Evolutionary conservation across 2,888 invertebrate genomes (phyloP).

Genomic region (Panzeria rudis): DNA sequence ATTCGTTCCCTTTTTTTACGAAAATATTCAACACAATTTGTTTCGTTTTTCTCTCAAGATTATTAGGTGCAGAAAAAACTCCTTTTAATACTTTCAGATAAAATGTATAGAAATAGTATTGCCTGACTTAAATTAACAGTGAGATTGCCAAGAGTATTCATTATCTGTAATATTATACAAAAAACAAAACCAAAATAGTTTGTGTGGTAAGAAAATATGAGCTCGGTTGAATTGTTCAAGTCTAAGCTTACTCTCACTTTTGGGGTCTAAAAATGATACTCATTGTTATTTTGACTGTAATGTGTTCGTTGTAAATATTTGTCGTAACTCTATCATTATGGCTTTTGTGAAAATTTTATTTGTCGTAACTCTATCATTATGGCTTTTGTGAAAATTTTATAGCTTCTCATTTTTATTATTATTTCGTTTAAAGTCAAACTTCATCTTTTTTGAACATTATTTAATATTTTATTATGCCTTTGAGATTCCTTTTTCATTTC

Average conservation of each 20-base stretch:
- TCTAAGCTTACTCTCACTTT: constrained; percentile 59
- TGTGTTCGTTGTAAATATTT: constrained; percentile 71
- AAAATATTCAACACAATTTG: neutral
- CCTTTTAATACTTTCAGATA: neutral
- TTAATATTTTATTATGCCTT: constrained; percentile 68
- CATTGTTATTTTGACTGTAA: constrained; percentile 19
- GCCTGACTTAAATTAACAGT: constrained; percentile 52
- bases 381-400: constrained; percentile 79
- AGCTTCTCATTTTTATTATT: constrained; percentile 75
- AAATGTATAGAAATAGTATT: constrained; percentile 34
- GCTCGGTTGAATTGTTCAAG: neutral
- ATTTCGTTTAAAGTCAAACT: constrained; percentile 64
- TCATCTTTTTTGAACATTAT: constrained; percentile 62
- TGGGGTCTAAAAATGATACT: constrained; percentile 46
- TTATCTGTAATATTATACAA: constrained; percentile 58
- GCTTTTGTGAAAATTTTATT: constrained; percentile 79
- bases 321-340: constrained; percentile 73
- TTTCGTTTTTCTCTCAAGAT: neutral
- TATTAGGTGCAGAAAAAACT: constrained; percentile 8
- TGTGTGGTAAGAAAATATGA: constrained; percentile 8
- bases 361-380: constrained; percentile 74
- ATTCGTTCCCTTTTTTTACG: neutral
- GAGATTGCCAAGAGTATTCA: constrained; percentile 37
- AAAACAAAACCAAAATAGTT: neutral
- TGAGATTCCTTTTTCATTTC: constrained; percentile 35